Evolutionary conservation across 2,113 vertebrate genomes (phyloP).

Genomic region (Nyctibius bracteatus): DNA sequence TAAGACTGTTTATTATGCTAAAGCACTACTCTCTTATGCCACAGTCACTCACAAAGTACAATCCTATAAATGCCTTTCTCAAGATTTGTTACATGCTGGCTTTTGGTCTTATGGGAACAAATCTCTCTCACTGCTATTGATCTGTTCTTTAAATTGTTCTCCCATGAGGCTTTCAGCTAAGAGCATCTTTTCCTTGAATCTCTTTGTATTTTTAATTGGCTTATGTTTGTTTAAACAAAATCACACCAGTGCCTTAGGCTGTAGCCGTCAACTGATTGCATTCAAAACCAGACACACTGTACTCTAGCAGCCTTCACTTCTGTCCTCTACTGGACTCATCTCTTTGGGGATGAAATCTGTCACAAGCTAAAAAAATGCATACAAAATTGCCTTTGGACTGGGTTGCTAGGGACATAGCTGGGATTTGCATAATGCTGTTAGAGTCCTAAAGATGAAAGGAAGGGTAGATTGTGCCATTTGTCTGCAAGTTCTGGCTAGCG

Average conservation of each 20-base stretch:
- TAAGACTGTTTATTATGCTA: slow-evolving; percentile 45
- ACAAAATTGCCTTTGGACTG: slow-evolving; percentile 47
- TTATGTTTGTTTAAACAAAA: slow-evolving; percentile 73
- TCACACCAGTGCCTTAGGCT: slow-evolving; percentile 57
- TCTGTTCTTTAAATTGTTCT: slow-evolving; percentile 69
- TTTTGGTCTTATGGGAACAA: slow-evolving; percentile 59
- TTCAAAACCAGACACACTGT: slow-evolving; percentile 39
- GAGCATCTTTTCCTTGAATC: slow-evolving; percentile 63
- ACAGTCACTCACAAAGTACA: slow-evolving; percentile 45
- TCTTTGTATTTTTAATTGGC: slow-evolving; percentile 72
- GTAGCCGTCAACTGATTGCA: background rate
- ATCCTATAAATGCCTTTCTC: slow-evolving; percentile 43
- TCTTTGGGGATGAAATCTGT: slow-evolving; percentile 47
- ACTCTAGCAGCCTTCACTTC: background rate
- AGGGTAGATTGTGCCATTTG: slow-evolving; percentile 21
- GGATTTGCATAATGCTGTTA: slow-evolving; percentile 61
- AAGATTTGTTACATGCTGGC: slow-evolving; percentile 47
- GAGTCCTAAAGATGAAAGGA: slow-evolving; percentile 46
- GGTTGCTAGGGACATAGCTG: slow-evolving; percentile 33
- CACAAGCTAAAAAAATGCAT: background rate
- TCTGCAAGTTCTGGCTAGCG: background rate
- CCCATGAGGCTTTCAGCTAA: slow-evolving; percentile 57
- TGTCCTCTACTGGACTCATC: slow-evolving; percentile 43
- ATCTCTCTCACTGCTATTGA: slow-evolving; percentile 59
- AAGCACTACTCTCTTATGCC: slow-evolving; percentile 38